Percentiles rank a stretch among this genome's conserved stretches.
Conservation (phyloP, 2,888 invertebrate genomes). For the Dinocampus coccinellae region DNA sequence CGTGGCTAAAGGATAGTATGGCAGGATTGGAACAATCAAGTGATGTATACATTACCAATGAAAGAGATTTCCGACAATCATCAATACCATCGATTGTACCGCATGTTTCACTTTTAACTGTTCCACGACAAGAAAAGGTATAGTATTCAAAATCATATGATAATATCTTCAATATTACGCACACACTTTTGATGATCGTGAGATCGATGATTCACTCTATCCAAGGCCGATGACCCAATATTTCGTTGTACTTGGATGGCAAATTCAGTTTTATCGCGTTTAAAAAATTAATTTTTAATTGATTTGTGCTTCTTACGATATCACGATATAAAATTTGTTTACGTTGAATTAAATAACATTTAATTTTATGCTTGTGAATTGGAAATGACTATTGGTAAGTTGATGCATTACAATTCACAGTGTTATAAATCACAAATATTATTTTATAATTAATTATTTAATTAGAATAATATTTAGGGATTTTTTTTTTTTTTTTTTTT, state of each 20-base stretch:
- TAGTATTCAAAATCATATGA: too few species aligned
- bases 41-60: background rate
- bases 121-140: constrained; percentile 22
- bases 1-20: background rate
- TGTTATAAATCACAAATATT: constrained; percentile 29
- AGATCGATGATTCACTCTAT: background rate
- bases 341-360: background rate
- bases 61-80: background rate
- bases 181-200: background rate
- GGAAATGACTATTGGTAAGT: background rate
- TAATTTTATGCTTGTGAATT: background rate
- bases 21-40: background rate
- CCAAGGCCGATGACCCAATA: background rate
- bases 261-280: background rate
- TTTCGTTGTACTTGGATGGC: background rate
- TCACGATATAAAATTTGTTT: background rate
- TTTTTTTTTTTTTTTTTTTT: background rate
- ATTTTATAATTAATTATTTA: constrained; percentile 33
- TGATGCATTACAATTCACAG: background rate
- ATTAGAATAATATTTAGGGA: background rate
- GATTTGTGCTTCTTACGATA: background rate
- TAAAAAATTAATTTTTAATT: background rate
- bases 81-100: background rate
- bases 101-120: constrained; percentile 1
- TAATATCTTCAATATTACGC: background rate